Conservation (phyloP, 2,113 vertebrate genomes). For the Carollia perspicillata region DNA sequence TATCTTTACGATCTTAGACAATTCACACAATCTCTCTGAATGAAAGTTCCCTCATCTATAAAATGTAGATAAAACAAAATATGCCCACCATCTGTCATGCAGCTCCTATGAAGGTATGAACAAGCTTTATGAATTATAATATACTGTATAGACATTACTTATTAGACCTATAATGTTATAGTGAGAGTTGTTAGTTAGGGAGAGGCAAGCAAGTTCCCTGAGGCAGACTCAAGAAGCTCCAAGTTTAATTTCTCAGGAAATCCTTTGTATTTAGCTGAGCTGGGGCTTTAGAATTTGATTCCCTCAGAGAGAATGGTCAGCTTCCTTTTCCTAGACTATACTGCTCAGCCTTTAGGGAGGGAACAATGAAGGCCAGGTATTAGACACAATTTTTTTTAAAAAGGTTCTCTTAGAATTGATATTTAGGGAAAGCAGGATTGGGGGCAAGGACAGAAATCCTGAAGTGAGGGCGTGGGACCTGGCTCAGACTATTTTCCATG, state of each 20-base stretch:
- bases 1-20: neutral
- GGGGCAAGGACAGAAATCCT: neutral
- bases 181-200: neutral
- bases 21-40: neutral
- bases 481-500: neutral
- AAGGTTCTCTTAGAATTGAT: neutral
- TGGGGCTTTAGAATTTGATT: neutral
- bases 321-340: neutral
- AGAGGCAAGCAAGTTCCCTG: neutral
- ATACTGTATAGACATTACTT: neutral
- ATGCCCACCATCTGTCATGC: neutral
- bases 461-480: neutral
- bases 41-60: neutral
- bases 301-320: neutral
- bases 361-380: neutral
- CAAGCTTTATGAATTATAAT: constrained; percentile 1
- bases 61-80: constrained; percentile 47
- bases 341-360: neutral
- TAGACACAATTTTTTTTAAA: neutral
- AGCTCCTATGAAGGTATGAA: neutral
- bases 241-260: neutral
- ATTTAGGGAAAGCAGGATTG: neutral
- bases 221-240: neutral
- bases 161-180: constrained; percentile 12
- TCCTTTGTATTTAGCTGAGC: neutral